A percentile compares a stretch with the other conserved stretches of the same genome.
Conservation (phyloP, 2,113 vertebrate species). For the Sander vitreus region DNA sequence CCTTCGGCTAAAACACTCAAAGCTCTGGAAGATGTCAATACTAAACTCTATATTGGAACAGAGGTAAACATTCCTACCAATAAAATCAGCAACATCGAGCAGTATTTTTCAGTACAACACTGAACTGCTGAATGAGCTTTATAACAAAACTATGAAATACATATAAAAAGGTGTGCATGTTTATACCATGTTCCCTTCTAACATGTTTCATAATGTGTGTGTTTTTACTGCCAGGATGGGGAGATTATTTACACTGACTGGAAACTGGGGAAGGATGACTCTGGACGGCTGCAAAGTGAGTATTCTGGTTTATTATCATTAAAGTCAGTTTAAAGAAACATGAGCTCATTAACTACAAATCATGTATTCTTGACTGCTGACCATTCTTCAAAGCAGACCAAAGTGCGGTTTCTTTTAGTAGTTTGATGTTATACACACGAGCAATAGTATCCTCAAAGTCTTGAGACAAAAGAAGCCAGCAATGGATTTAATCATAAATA, state of each 20-base stretch:
- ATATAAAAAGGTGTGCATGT: not conserved
- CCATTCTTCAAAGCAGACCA: not conserved
- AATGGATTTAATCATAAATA: constrained; percentile 14
- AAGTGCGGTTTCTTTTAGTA: not conserved
- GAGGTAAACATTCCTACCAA: constrained; percentile 83
- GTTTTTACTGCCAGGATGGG: constrained; percentile 82
- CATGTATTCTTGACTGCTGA: not conserved
- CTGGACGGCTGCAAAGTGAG: constrained; percentile 84
- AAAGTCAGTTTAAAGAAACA: not conserved
- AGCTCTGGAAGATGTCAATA: constrained; percentile 84
- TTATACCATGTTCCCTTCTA: not conserved
- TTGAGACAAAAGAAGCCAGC: not conserved
- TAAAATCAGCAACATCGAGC: not conserved
- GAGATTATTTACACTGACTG: constrained; percentile 89
- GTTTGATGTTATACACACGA: not conserved
- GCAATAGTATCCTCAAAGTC: not conserved
- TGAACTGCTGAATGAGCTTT: not conserved
- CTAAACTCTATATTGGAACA: constrained; percentile 88
- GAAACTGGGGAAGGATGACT: constrained; percentile 85
- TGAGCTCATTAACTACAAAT: not conserved
- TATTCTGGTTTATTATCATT: constrained; percentile 16
- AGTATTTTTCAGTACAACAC: not conserved
- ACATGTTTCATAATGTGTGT: not conserved
- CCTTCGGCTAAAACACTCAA: constrained; percentile 78
- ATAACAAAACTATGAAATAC: not conserved